These are phyloP conservation scores for Eupithecia dodoneata DNA, from an alignment of 2,888 invertebrate species.

Conservation along the genomic window DNA sequence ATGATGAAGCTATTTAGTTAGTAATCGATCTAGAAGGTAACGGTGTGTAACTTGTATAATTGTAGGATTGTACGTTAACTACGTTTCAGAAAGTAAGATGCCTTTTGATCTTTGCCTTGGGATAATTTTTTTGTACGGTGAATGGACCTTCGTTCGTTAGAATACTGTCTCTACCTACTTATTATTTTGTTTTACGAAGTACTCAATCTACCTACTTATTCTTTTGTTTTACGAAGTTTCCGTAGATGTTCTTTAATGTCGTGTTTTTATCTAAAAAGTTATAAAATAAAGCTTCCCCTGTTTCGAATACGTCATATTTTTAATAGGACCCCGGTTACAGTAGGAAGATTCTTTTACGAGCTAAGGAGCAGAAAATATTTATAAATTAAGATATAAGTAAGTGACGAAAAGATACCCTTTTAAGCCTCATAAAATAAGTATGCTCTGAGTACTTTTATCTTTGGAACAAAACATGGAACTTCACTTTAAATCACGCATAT, in stretches of 20 bases:
- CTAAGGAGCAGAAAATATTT: slow-evolving; percentile 4
- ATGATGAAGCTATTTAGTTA: too few species aligned
- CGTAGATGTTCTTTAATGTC: neutral
- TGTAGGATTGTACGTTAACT: too few species aligned
- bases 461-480: slow-evolving; percentile 27
- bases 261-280: neutral
- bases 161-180: too few species aligned
- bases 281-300: neutral
- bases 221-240: neutral
- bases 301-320: neutral
- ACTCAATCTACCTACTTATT: neutral
- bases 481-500: slow-evolving; percentile 32
- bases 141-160: too few species aligned
- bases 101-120: too few species aligned
- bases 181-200: neutral
- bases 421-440: slow-evolving; percentile 19
- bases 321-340: neutral
- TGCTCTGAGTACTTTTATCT: slow-evolving; percentile 18
- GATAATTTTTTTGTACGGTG: too few species aligned
- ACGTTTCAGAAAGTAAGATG: too few species aligned
- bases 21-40: too few species aligned
- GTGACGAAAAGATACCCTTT: slow-evolving; percentile 19
- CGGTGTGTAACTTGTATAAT: too few species aligned
- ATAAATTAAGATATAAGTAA: slow-evolving; percentile 9
- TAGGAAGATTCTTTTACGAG: neutral